A percentile compares a stretch with the other conserved stretches of the same genome.
Conservation (phyloP, 2,888 invertebrate species). For the Aleiodes leptofemur region DNA sequence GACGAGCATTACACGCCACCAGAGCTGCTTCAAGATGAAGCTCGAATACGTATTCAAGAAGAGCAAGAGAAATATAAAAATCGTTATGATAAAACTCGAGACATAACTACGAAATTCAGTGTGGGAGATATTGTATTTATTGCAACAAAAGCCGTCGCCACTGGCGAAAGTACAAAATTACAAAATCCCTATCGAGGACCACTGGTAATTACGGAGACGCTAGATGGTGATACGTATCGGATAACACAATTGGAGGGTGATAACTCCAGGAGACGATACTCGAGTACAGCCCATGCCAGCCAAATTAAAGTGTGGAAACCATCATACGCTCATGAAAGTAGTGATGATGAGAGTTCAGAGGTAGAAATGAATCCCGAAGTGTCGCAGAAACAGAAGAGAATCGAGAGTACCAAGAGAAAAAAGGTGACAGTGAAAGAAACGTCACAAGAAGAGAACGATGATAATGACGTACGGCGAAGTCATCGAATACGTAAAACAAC, state of each 20-base stretch:
- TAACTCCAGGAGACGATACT: constrained; percentile 20
- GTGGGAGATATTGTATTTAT: constrained; percentile 41
- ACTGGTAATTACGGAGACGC: constrained; percentile 31
- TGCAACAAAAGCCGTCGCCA: neutral
- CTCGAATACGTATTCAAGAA: too few species aligned
- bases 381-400: too few species aligned
- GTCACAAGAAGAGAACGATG: too few species aligned
- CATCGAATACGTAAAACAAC: too few species aligned
- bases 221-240: constrained; percentile 39
- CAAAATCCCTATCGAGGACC: constrained; percentile 36
- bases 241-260: constrained; percentile 24
- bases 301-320: constrained; percentile 44
- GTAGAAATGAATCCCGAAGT: too few species aligned
- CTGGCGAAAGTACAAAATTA: neutral
- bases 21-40: too few species aligned
- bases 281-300: constrained; percentile 39
- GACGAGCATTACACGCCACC: neutral
- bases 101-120: constrained; percentile 19
- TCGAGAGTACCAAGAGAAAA: too few species aligned
- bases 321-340: too few species aligned
- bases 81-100: constrained; percentile 31
- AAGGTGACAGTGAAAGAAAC: too few species aligned
- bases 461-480: too few species aligned
- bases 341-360: too few species aligned
- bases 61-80: neutral